Percentiles rank a stretch among this genome's conserved stretches.
phyloP scores from a whole-genome alignment of 2,113 vertebrate species.

The Mesocricetus auratus region DNA sequence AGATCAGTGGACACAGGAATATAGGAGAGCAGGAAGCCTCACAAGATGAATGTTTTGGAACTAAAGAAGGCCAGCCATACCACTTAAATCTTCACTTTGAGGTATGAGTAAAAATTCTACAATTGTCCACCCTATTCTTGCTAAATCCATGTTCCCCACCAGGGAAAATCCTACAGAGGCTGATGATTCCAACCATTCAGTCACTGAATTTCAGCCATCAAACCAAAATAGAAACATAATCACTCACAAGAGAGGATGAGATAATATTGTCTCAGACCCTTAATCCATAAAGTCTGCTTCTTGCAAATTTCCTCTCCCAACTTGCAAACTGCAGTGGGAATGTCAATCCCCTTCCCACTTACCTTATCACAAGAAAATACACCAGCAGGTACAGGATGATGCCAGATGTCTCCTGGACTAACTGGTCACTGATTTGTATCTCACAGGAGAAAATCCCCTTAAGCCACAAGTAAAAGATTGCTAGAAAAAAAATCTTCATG shows the following conservation, averaged over 20 bases:
- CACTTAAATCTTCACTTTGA: neutral
- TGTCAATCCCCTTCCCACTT: neutral
- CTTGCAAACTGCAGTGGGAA: neutral
- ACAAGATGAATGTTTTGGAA: neutral
- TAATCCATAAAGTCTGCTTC: neutral
- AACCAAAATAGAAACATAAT: neutral
- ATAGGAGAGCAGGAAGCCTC: neutral
- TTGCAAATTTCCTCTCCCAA: neutral
- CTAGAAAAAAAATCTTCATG: neutral
- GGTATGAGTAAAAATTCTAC: neutral
- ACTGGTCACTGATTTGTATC: neutral
- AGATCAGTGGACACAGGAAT: neutral
- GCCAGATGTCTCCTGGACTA: neutral
- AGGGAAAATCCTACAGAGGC: neutral
- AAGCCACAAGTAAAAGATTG: neutral
- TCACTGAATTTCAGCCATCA: neutral
- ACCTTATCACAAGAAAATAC: neutral
- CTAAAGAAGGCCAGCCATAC: too few relatives aligned
- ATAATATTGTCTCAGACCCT: neutral
- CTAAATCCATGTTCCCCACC: neutral
- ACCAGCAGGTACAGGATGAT: neutral
- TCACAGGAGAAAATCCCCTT: neutral
- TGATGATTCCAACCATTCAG: neutral
- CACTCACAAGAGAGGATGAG: neutral
- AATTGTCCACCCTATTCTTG: neutral